Evolutionary conservation across 2,888 invertebrate species (phyloP).

Genomic region (Coelogynopora nodosa): DNA sequence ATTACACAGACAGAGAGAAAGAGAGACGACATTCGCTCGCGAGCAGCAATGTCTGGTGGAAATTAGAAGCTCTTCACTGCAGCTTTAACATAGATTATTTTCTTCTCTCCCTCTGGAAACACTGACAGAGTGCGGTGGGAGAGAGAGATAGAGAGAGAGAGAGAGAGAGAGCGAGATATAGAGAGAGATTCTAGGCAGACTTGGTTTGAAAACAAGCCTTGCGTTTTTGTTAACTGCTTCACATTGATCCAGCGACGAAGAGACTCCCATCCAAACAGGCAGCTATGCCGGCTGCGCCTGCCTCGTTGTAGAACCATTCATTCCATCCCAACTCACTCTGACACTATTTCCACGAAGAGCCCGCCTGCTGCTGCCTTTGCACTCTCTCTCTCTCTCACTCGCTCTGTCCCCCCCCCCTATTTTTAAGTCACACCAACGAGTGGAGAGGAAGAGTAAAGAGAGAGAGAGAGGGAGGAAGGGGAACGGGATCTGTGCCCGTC

Average conservation of each 20-base stretch:
- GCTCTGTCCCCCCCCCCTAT: background rate
- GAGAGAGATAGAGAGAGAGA: background rate
- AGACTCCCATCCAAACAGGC: background rate
- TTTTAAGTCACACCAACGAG: no score
- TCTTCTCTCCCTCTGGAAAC: background rate
- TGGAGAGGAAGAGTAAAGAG: background rate
- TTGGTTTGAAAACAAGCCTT: background rate
- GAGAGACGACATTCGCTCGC: background rate
- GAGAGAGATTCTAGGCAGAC: background rate
- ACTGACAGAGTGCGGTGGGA: background rate
- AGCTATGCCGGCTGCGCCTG: background rate
- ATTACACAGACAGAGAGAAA: background rate
- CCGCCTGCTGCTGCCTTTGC: background rate
- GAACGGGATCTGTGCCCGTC: background rate
- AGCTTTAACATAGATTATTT: constrained; percentile 19
- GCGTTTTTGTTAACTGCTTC: background rate
- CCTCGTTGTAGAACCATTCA: background rate
- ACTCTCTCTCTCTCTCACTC: background rate
- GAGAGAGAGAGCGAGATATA: background rate
- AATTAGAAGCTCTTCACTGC: background rate
- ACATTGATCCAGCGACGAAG: background rate
- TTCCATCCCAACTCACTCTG: background rate
- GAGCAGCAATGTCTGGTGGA: background rate
- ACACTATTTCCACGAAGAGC: background rate
- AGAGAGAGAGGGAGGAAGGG: background rate